phyloP scores from a whole-genome alignment of 2,113 vertebrate genomes.

The Thymallus thymallus region DNA sequence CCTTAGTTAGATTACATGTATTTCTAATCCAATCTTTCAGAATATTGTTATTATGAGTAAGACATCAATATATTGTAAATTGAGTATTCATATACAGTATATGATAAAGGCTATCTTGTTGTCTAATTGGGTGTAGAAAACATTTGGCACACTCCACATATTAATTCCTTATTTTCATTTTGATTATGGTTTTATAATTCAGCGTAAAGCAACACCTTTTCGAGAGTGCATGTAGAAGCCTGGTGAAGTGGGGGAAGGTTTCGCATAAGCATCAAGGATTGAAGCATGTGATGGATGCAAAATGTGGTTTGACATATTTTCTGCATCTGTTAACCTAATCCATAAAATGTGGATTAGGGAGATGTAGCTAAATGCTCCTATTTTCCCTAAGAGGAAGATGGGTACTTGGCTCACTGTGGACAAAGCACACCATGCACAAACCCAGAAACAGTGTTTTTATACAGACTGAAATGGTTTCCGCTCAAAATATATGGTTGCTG shows the following conservation, averaged over 20 bases:
- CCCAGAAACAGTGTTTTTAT: not conserved
- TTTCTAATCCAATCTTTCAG: not conserved
- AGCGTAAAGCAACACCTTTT: conserved; percentile 31
- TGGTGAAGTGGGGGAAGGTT: not conserved
- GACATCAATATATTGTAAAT: too few relatives aligned
- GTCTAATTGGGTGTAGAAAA: not conserved
- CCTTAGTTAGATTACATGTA: not conserved
- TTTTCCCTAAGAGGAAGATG: conserved; percentile 58
- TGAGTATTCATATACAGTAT: too few relatives aligned
- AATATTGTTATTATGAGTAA: too few relatives aligned
- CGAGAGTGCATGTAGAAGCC: conserved; percentile 29
- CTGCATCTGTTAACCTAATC: conserved; percentile 72
- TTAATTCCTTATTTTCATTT: conserved; percentile 11
- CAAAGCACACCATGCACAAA: conserved; percentile 21
- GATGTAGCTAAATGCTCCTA: conserved; percentile 63
- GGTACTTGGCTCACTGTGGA: conserved; percentile 39
- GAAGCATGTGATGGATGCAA: conserved; percentile 56
- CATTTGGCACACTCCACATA: not conserved
- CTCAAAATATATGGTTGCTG: not conserved
- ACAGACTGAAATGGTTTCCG: not conserved
- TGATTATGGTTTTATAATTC: too few relatives aligned
- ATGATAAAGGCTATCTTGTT: not conserved
- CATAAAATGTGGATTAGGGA: conserved; percentile 69
- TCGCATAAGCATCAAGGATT: conserved; percentile 38
- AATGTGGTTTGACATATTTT: conserved; percentile 66